These are phyloP conservation scores for Sarcoramphus papa DNA, from an alignment of 2,797 vertebrate species.

Conservation along the genomic window DNA sequence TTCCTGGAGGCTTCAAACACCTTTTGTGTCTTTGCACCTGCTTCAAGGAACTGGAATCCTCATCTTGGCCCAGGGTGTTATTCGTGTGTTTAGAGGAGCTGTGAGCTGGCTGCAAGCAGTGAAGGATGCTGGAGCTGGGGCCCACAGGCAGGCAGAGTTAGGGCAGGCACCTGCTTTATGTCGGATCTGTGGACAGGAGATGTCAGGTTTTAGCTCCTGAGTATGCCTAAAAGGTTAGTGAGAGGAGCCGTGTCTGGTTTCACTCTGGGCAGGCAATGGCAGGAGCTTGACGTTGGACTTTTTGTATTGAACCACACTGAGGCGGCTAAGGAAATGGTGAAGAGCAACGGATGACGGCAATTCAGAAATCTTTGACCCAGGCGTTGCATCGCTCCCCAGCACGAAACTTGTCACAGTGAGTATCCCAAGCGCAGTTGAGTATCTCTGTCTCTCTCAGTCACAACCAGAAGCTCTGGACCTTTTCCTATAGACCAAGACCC, in stretches of 20 bases:
- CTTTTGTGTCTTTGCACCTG: neutral
- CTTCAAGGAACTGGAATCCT: neutral
- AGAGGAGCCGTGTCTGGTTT: neutral
- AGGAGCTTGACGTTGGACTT: neutral
- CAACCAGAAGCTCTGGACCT: neutral
- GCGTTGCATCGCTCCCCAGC: neutral
- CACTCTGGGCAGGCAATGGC: neutral
- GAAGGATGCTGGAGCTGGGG: neutral
- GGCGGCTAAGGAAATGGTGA: fast-evolving
- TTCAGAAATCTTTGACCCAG: neutral
- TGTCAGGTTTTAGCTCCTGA: neutral
- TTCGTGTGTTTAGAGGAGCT: neutral
- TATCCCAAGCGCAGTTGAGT: neutral
- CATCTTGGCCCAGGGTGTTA: fast-evolving
- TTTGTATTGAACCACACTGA: neutral
- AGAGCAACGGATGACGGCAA: too few species aligned
- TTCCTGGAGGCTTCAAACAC: neutral
- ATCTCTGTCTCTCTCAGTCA: neutral
- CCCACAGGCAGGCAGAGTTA: neutral
- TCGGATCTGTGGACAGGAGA: neutral
- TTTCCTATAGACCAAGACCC: neutral
- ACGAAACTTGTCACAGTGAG: neutral
- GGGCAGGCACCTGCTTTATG: neutral
- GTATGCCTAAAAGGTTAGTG: neutral
- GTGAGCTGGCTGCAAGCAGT: neutral